phyloP scores from a whole-genome alignment of 1,140 invertebrate species.

The Bombus soroeensis region DNA sequence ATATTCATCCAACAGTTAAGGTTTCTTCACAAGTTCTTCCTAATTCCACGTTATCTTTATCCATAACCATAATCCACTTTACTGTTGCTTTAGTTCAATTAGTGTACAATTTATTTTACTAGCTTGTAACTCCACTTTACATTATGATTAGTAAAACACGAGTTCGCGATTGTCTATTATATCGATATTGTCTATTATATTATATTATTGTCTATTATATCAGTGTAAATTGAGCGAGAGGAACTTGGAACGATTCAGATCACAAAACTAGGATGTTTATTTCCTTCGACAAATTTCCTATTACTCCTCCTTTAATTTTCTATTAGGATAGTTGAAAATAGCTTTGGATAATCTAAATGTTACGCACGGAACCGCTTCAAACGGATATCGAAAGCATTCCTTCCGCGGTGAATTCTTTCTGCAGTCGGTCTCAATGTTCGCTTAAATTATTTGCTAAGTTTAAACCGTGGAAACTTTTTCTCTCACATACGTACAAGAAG shows the following conservation, averaged over 20 bases:
- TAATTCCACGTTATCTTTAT: background rate
- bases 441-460: conserved; percentile 17
- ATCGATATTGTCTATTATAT: background rate
- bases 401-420: background rate
- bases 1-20: background rate
- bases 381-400: background rate
- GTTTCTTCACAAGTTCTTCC: background rate
- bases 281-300: background rate
- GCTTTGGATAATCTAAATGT: background rate
- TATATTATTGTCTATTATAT: background rate
- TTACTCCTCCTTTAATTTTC: too few species aligned
- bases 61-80: background rate
- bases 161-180: background rate
- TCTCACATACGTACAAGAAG: background rate
- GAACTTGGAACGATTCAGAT: background rate
- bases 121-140: background rate
- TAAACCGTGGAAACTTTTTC: background rate
- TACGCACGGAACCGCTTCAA: too few species aligned
- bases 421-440: background rate
- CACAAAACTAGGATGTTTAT: background rate
- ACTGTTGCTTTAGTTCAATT: background rate
- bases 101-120: background rate
- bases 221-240: background rate
- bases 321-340: background rate
- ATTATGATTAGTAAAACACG: background rate